These are phyloP conservation scores for Eospalax fontanierii DNA, from an alignment of 2,797 vertebrate species.

Conservation along the genomic window DNA sequence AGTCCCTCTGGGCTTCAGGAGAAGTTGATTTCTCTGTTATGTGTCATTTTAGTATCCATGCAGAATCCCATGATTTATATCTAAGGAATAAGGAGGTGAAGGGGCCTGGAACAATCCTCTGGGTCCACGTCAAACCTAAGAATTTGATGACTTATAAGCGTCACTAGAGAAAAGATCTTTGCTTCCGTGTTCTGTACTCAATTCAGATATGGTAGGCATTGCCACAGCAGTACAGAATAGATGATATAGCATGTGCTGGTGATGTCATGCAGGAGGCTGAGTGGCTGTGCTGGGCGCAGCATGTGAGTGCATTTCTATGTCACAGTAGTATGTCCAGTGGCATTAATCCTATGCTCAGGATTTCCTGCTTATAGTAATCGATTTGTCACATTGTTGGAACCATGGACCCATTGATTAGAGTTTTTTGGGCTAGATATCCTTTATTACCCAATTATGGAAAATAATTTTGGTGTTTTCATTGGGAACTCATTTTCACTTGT, in stretches of 20 bases:
- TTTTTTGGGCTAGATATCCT: not conserved
- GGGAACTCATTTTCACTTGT: constrained; percentile 13
- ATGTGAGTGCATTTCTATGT: not conserved
- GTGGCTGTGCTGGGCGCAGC: not conserved
- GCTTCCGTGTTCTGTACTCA: not conserved
- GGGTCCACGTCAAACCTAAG: not conserved
- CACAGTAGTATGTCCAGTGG: not conserved
- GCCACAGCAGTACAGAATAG: not conserved
- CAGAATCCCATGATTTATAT: constrained; percentile 82
- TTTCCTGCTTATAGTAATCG: not conserved
- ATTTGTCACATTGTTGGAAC: not conserved
- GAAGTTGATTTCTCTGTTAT: constrained; percentile 81
- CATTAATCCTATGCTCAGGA: not conserved
- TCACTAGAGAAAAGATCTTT: not conserved
- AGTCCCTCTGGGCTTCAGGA: constrained; percentile 56
- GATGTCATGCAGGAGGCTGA: not conserved
- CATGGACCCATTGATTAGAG: not conserved
- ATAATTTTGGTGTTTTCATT: not conserved
- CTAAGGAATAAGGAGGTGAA: constrained; percentile 81
- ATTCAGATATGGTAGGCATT: not conserved
- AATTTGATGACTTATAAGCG: constrained; percentile 1
- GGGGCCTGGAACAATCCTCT: not conserved
- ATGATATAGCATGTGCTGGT: accelerated
- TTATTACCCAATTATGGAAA: not conserved
- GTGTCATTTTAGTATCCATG: constrained; percentile 72